A percentile compares a stretch with the other conserved stretches of the same genome.
These are phyloP conservation scores for Eidolon dupreanum DNA, from an alignment of 2,797 vertebrate species.

Conservation along the genomic window DNA sequence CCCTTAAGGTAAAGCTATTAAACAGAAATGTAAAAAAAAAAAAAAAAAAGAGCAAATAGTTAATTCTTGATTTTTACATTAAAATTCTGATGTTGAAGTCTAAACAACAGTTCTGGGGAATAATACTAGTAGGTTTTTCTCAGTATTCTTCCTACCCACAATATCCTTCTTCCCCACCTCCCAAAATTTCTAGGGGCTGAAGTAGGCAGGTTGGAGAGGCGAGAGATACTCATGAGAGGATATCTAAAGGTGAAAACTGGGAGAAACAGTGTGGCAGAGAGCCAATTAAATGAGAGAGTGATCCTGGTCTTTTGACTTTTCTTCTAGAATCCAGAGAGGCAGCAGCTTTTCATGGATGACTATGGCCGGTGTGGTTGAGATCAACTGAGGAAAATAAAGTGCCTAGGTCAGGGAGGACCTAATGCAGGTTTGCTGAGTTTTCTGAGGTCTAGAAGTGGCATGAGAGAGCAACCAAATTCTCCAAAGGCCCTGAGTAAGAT, in stretches of 20 bases:
- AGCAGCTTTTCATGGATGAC: not conserved
- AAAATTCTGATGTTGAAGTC: not conserved
- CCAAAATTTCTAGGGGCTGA: not conserved
- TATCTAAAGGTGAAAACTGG: not conserved
- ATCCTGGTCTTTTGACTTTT: not conserved
- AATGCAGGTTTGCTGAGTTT: not conserved
- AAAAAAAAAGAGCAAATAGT: not conserved
- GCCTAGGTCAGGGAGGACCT: not conserved
- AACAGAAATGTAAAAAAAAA: not conserved
- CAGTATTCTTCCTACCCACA: not conserved
- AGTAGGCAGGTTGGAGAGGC: not conserved
- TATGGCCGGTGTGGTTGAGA: not conserved
- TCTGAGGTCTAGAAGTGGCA: not conserved
- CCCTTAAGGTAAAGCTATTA: slow-evolving; percentile 8
- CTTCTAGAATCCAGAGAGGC: not conserved
- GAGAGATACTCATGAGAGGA: not conserved
- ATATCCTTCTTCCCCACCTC: no score
- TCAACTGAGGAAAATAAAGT: not conserved
- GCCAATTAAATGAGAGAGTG: not conserved
- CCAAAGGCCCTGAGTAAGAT: not conserved
- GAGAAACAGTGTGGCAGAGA: not conserved
- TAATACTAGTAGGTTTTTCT: not conserved
- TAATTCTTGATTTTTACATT: not conserved
- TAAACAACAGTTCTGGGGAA: slow-evolving; percentile 21
- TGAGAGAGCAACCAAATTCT: not conserved